Conservation (phyloP, 2,888 invertebrate species). For the Cylindroiulus punctatus region DNA sequence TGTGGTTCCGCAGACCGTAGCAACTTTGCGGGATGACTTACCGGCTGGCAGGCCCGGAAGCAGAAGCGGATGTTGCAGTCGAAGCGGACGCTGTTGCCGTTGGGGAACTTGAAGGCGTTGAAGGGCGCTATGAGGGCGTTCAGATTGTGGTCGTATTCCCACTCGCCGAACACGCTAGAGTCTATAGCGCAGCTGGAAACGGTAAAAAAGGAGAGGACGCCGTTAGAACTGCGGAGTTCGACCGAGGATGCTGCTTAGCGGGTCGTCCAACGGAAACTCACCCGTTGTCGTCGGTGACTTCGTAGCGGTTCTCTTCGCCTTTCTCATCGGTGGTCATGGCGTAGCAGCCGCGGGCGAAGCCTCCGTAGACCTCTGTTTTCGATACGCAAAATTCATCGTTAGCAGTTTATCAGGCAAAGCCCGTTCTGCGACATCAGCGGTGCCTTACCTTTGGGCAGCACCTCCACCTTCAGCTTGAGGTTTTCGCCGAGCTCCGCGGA, state of each 20-base stretch:
- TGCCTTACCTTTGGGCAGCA: conserved; percentile 74
- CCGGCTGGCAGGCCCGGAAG: conserved; percentile 94
- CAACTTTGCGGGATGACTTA: no score
- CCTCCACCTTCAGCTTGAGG: conserved; percentile 84
- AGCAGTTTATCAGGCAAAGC: neutral
- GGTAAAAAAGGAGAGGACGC: neutral
- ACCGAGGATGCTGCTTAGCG: neutral
- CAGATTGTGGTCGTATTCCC: conserved; percentile 85
- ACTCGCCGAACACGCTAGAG: conserved; percentile 90
- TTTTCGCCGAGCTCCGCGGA: conserved; percentile 93
- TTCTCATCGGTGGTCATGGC: conserved; percentile 85
- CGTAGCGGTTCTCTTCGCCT: conserved; percentile 88
- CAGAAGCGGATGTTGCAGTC: conserved; percentile 95
- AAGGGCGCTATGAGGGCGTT: conserved; percentile 87
- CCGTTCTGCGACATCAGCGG: neutral
- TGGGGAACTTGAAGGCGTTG: conserved; percentile 95
- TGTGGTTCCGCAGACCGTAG: no score
- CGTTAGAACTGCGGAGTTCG: neutral
- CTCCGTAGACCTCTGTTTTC: conserved; percentile 84
- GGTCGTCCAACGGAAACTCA: conserved; percentile 43
- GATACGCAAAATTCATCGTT: conserved; percentile 53
- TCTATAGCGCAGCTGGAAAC: conserved; percentile 85
- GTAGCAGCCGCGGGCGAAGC: conserved; percentile 91
- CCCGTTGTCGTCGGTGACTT: conserved; percentile 87
- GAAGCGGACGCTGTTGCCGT: conserved; percentile 92